A percentile compares a stretch with the other conserved stretches of the same genome.
Conservation (phyloP, 2,797 vertebrate species). For the Argentina silus region DNA sequence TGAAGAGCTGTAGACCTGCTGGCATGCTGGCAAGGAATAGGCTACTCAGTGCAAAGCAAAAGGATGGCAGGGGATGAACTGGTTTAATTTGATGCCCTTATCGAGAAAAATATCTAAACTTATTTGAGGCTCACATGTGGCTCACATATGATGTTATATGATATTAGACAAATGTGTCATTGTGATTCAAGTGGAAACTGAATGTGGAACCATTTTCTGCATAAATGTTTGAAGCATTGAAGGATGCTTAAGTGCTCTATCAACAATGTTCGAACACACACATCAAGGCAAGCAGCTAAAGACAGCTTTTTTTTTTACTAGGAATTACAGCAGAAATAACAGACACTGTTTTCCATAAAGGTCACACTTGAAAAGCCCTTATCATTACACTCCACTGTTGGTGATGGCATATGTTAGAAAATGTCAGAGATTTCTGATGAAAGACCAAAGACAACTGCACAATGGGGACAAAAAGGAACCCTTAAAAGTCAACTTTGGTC, state of each 20-base stretch:
- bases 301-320: not conserved
- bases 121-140: not conserved
- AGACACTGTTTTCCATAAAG: constrained; percentile 53
- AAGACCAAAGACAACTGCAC: constrained; percentile 31
- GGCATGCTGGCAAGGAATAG: not conserved
- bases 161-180: not conserved
- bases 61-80: not conserved
- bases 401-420: constrained; percentile 40
- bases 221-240: constrained; percentile 5
- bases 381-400: constrained; percentile 46
- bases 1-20: constrained; percentile 13
- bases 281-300: constrained; percentile 35
- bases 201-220: not conserved
- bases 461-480: constrained; percentile 31
- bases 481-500: constrained; percentile 36
- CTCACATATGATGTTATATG: not conserved
- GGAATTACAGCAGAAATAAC: constrained; percentile 48
- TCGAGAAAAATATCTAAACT: constrained; percentile 11
- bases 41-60: not conserved
- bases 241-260: constrained; percentile 7
- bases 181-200: constrained; percentile 3
- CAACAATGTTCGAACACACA: constrained; percentile 46
- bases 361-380: constrained; percentile 58
- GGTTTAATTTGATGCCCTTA: not conserved
- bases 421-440: constrained; percentile 52